Evolutionary conservation across 1,140 invertebrate species (phyloP), one percentile per base, ranked within the genome.

Genomic region (Ceratosolen solmsi): DNA sequence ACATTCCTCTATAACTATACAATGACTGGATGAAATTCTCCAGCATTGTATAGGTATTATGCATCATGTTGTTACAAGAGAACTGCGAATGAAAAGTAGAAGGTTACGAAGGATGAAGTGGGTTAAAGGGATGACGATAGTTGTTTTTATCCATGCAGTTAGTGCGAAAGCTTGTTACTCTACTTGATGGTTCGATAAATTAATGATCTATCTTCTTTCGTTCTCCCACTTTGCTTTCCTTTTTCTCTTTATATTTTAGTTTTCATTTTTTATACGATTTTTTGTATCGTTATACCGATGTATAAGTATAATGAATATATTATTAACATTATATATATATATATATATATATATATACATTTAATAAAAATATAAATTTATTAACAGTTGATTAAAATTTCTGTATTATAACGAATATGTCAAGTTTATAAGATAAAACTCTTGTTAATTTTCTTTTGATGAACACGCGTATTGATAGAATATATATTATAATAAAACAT

Each of bases 81-180:
- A 72, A 70, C 27, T 0, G 13, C 1, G 22, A n/a, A 49, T 36
- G 33, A 77, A 77, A 65, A 63, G 58, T 77, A 38, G 38, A 77
- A 63, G 36, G 30, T 75, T 73, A 4, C 27, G 15, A 33, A 54
- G 71, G 71, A 49, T 49, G 27, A 75, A 38, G 51, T 33, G 46
- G 49, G 11, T 65, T 27, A 38, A 58, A 46, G 73, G 36, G 54
- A n/a, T 58, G 27, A 51, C 25, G 63, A n/a, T 27, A 30, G 30
- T 68, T 36, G 46, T 27, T 49, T 38, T 82, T 77, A 72, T 56
- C 15, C 76, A 54, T 58, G 41, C 80, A 86, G 85, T 87, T 90
- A 90, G 89, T 91, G 90, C 88, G 83, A 87, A 90, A 90, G 85
- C 89, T 85, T 91, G 90, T 91, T 87, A 87, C 82, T 77, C 81